Percentiles rank a stretch among this genome's conserved stretches.
These are phyloP conservation scores for Vicugna pacos DNA, from an alignment of 2,113 vertebrate species.

Conservation along the genomic window DNA sequence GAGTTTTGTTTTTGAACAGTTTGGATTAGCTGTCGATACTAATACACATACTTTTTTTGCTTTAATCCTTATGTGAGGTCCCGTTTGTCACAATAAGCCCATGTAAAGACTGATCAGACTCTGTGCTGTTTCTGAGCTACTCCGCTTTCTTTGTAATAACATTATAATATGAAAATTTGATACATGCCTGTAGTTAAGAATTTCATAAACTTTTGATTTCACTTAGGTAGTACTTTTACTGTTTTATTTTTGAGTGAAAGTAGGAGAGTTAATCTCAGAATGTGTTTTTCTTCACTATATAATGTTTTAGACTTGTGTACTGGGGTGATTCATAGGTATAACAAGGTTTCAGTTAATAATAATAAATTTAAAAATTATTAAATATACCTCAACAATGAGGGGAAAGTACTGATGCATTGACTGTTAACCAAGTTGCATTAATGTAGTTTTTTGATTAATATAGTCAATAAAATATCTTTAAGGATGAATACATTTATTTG, in stretches of 20 bases:
- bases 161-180: slow-evolving; percentile 34
- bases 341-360: not conserved
- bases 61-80: not conserved
- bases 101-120: not conserved
- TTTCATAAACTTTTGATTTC: slow-evolving; percentile 12
- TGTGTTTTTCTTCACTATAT: not conserved
- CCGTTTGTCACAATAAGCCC: not conserved
- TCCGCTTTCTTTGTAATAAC: not conserved
- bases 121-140: not conserved
- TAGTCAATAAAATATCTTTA: slow-evolving; percentile 30
- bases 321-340: not conserved
- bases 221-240: not conserved
- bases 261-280: not conserved
- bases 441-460: not conserved
- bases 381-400: not conserved
- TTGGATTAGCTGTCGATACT: not conserved
- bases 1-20: slow-evolving; percentile 8
- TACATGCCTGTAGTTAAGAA: slow-evolving; percentile 13
- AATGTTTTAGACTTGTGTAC: not conserved
- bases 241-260: slow-evolving; percentile 35
- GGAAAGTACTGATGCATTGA: not conserved
- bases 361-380: slow-evolving; percentile 43
- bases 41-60: not conserved
- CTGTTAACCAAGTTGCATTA: not conserved
- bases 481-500: slow-evolving; percentile 41